Evolutionary conservation across 2,113 vertebrate species (phyloP).

Genomic region (Oryzias javanicus): DNA sequence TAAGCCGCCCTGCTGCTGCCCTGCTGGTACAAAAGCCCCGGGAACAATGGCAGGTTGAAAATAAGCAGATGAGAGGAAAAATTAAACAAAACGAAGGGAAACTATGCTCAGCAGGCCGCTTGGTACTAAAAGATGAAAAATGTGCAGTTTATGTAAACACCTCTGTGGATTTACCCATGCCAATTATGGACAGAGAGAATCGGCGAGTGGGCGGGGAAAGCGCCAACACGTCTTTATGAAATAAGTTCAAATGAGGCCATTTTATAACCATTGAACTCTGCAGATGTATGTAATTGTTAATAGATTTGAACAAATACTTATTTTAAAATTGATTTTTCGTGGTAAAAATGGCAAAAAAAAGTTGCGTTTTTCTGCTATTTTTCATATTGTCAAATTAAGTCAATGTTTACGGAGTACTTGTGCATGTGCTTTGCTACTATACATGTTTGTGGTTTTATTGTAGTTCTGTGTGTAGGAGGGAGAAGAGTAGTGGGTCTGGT

Average conservation of each 20-base stretch:
- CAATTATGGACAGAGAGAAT: constrained; percentile 92
- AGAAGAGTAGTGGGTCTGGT: constrained; percentile 9
- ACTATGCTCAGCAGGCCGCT: constrained; percentile 87
- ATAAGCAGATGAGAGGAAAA: constrained; percentile 95
- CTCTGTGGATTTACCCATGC: constrained; percentile 89
- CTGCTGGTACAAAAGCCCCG: constrained; percentile 77
- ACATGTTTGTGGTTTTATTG: constrained; percentile 28
- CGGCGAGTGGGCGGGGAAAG: constrained; percentile 66
- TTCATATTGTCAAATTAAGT: no score
- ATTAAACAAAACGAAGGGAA: constrained; percentile 97
- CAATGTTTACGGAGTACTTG: constrained; percentile 9
- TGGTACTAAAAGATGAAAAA: constrained; percentile 98
- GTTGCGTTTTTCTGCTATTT: no score
- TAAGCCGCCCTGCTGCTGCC: constrained; percentile 74
- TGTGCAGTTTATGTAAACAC: constrained; percentile 95
- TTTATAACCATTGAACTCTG: not conserved
- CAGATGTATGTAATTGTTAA: no score
- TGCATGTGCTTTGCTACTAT: not conserved
- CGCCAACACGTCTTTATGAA: constrained; percentile 15
- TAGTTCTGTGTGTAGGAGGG: constrained; percentile 19
- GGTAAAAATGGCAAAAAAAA: no score
- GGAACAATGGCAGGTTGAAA: constrained; percentile 92
- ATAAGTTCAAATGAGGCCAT: not conserved
- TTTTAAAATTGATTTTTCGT: no score
- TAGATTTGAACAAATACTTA: no score